Percentiles rank a stretch among this genome's conserved stretches.
Evolutionary conservation across 2,888 invertebrate genomes (phyloP).

Genomic region (Nemapogon koenigi): DNA sequence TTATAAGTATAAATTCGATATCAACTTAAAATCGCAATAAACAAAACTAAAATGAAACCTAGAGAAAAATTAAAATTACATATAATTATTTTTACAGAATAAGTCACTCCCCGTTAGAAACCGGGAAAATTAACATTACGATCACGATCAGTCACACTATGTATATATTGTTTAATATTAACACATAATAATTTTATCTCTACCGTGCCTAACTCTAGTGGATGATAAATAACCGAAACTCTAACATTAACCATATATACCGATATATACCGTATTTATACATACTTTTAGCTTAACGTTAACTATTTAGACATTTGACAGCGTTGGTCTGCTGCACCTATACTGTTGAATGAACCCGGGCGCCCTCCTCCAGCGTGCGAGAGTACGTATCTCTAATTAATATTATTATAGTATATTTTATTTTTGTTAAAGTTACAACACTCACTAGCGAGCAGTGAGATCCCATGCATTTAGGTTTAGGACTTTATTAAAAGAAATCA

Average conservation of each 20-base stretch:
- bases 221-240: slow-evolving; percentile 64
- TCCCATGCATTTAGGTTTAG: slow-evolving; percentile 21
- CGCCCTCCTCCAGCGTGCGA: slow-evolving; percentile 16
- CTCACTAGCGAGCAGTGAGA: slow-evolving; percentile 15
- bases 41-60: slow-evolving; percentile 54
- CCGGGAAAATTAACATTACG: slow-evolving; percentile 51
- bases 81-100: slow-evolving; percentile 43
- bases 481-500: slow-evolving; percentile 55
- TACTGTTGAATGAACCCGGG: slow-evolving; percentile 47
- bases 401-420: too few species aligned
- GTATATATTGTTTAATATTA: slow-evolving; percentile 59
- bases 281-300: slow-evolving; percentile 63
- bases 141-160: slow-evolving; percentile 61
- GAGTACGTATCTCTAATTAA: too few species aligned
- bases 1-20: slow-evolving; percentile 53
- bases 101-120: slow-evolving; percentile 44
- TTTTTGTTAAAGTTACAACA: too few species aligned
- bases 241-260: slow-evolving; percentile 65
- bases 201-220: slow-evolving; percentile 63
- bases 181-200: slow-evolving; percentile 61
- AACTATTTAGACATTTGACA: slow-evolving; percentile 53
- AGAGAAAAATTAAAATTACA: slow-evolving; percentile 62
- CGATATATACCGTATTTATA: slow-evolving; percentile 62
- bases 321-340: too few species aligned
- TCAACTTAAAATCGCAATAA: slow-evolving; percentile 35